These are phyloP conservation scores for Lagopus leucura DNA, from an alignment of 2,113 vertebrate species.

Conservation along the genomic window DNA sequence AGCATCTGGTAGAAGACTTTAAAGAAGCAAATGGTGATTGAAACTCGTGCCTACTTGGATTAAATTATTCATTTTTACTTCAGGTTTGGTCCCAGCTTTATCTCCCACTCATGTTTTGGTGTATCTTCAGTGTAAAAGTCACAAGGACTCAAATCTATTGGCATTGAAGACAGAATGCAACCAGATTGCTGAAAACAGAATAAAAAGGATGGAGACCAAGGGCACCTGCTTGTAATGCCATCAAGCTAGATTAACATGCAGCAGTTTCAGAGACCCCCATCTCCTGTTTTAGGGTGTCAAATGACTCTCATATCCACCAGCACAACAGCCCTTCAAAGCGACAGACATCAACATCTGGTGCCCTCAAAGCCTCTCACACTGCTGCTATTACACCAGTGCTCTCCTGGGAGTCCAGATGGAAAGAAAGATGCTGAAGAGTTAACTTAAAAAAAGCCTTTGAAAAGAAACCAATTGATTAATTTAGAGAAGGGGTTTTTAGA, in stretches of 20 bases:
- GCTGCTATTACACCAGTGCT: not conserved
- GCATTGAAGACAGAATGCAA: not conserved
- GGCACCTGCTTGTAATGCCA: not conserved
- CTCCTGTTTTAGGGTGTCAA: not conserved
- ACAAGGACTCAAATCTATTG: not conserved
- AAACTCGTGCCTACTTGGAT: not conserved
- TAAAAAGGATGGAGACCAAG: not conserved
- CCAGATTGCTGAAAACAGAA: not conserved
- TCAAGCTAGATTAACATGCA: not conserved
- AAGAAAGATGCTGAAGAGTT: not conserved
- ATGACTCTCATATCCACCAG: accelerated
- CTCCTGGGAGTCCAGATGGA: not conserved
- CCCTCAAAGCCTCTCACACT: not conserved
- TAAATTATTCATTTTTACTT: not conserved
- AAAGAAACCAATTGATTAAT: not conserved
- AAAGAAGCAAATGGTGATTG: not conserved
- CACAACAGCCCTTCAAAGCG: not conserved
- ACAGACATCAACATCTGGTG: not conserved
- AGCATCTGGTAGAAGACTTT: not conserved
- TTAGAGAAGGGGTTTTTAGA: not conserved
- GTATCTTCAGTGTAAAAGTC: not conserved
- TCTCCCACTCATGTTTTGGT: not conserved
- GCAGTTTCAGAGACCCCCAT: not conserved
- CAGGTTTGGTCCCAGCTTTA: not conserved
- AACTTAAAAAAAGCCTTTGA: not conserved